Base-by-base conservation (phyloP, 1,140 invertebrate genomes). In the Drosophila sp. region DNA sequence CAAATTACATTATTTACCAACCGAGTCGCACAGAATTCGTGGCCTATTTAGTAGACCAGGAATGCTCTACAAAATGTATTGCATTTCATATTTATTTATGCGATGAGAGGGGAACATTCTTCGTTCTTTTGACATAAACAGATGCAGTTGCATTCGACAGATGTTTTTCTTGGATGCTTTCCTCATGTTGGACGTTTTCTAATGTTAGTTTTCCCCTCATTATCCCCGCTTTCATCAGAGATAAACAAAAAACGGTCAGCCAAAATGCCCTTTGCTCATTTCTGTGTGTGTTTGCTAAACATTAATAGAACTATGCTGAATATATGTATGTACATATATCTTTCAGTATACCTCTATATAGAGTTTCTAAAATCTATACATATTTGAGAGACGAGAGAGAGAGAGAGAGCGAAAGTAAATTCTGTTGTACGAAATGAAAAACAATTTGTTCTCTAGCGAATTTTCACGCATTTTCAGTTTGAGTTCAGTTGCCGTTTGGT, bases 381-480 rank as follows among this genome's bases (percentile, higher is more conserved):
- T 7, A 29, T 48, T 48, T 41, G 29, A 45, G 41, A 58, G 73
- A 73, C 50, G 56, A 64, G 50, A 57, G 64, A 48, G 56, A 7
- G 51, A 43, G 53, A 54, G 58, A 29, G 27, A 46, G 43, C 11
- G 38, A 27, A 25, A 2, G 13, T 53, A 6, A 25, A 41, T 27
- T 65, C 27, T 34, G 34, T 36, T 29, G 40, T 43, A 57, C 14
- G 29, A 13, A 48, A 53, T 29, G 25, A 7, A 41, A 54, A 13
- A 32, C 25, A 51, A 54, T 53, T 53, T 62, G 36, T 82, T 75
- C 80, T 76, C 72, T 86, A 71, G 81, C 78, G 57, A 84, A 84
- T 84, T 84, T 84, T 87, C 69, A 65, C 71, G 63, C 78, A 78
- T 71, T 72, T 84, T 84, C 81, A 84, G 82, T 82, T 69, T 73